phyloP scores from a whole-genome alignment of 2,113 vertebrate genomes.

The Coregonus clupeaformis region DNA sequence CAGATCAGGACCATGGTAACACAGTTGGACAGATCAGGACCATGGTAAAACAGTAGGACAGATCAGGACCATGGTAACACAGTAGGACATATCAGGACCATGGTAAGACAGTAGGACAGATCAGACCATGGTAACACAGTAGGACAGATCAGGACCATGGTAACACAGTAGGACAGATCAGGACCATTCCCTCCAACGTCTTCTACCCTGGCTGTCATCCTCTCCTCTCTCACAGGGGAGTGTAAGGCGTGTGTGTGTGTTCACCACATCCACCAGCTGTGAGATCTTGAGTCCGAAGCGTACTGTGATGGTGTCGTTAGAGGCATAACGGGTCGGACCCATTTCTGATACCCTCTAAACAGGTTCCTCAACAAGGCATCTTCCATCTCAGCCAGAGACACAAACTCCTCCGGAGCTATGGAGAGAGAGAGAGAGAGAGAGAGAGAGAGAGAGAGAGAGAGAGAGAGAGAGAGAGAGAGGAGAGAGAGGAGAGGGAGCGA shows the following conservation, averaged over 20 bases:
- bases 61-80: too few species aligned
- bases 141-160: too few species aligned
- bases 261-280: conserved; percentile 96
- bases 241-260: neutral
- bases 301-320: conserved; percentile 90
- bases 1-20: too few species aligned
- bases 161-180: too few species aligned
- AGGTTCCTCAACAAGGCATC: conserved; percentile 83
- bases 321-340: conserved; percentile 87
- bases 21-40: too few species aligned
- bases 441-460: neutral
- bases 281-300: conserved; percentile 95
- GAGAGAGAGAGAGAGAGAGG: neutral
- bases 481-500: neutral
- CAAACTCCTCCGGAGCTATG: conserved; percentile 69
- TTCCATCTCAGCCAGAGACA: conserved; percentile 83
- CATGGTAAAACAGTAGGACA: too few species aligned
- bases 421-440: conserved; percentile 20
- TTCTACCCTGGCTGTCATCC: neutral
- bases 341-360: conserved; percentile 92
- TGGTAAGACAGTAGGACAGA: too few species aligned
- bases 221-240: neutral
- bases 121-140: too few species aligned
- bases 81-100: too few species aligned
- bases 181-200: too few species aligned